Conservation (phyloP, 2,113 vertebrate species). For the Brienomyrus longianalis region DNA sequence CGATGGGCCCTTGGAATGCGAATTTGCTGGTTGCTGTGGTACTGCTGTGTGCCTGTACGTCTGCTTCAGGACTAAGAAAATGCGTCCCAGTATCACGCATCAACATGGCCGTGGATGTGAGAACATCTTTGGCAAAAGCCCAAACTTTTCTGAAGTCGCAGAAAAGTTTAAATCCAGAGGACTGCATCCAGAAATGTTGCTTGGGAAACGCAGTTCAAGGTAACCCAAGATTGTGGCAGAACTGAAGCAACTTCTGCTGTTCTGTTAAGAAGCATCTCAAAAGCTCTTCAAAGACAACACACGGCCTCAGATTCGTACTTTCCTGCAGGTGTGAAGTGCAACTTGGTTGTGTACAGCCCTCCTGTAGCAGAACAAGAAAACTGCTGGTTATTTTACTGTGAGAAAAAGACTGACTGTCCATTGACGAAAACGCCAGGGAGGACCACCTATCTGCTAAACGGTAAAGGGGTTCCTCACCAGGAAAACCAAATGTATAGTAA, state of each 20-base stretch:
- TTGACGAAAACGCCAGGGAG: background rate
- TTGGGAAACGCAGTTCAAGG: background rate
- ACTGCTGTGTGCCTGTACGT: background rate
- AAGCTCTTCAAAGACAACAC: background rate
- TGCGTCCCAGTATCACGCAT: background rate
- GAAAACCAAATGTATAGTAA: background rate
- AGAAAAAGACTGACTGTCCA: background rate
- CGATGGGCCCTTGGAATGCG: background rate
- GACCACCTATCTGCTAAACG: background rate
- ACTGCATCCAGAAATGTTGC: conserved; percentile 6
- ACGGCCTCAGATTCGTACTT: background rate
- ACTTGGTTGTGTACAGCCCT: background rate
- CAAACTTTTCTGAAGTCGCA: background rate
- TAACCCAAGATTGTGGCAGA: background rate
- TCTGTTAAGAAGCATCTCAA: background rate
- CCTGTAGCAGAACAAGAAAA: background rate
- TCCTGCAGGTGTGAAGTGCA: background rate
- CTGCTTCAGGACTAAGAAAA: background rate
- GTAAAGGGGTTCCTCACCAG: background rate
- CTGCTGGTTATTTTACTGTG: conserved; percentile 3
- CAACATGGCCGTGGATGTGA: background rate
- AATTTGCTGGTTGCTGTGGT: background rate
- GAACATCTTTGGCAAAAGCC: background rate
- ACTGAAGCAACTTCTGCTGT: background rate
- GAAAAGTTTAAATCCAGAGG: background rate